Base-by-base conservation (phyloP, 2,888 invertebrate species). In the Clitarchus hookeri region DNA sequence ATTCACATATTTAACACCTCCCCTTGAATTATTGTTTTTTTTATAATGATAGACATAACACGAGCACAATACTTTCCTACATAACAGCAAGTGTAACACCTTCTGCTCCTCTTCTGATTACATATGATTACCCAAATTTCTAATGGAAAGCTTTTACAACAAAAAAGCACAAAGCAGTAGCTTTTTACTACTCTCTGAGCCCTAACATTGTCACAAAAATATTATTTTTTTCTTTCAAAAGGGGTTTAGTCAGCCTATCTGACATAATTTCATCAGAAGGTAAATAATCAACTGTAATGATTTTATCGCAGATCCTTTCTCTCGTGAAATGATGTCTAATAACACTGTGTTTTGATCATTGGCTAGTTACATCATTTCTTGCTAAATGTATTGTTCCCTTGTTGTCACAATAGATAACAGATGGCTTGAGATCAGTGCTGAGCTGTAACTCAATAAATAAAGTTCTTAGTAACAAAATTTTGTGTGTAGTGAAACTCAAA, bases 311-410 rank as follows among this genome's bases (percentile, higher is more conserved):
- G n/a, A n/a, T n/a, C n/a, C n/a, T n/a, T n/a, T n/a, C n/a, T n/a
- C n/a, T n/a, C n/a, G n/a, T n/a, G n/a, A 80, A 80, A 27, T 80
- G 26, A 23, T 80, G 80, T 16, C 26, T 12, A 12, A 80, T 80
- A 23, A 25, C 11, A 16, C n/a, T 26, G 8, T 80, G 26, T 1
- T 26, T 80, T 0, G 80, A 80, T 80, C 80, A 16, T 80, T 80
- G 26, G 27, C 80, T 80, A 27, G 80, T 26, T 1, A 80, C 23
- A 2, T 80, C 12, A 80, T 80, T 80, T 80, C 25, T 80, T 26
- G 80, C 80, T 26, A 80, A 80, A 44, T 80, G 26, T 36, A 80
- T 80, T 9, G 26, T 19, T 80, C 80, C 80, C 27, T 26, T 80
- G 23, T 80, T 80, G 44, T 26, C 80, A 80, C 80, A 80, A 27